Evolutionary conservation across 2,113 vertebrate species (phyloP).

Genomic region (Erinaceus europaeus): DNA sequence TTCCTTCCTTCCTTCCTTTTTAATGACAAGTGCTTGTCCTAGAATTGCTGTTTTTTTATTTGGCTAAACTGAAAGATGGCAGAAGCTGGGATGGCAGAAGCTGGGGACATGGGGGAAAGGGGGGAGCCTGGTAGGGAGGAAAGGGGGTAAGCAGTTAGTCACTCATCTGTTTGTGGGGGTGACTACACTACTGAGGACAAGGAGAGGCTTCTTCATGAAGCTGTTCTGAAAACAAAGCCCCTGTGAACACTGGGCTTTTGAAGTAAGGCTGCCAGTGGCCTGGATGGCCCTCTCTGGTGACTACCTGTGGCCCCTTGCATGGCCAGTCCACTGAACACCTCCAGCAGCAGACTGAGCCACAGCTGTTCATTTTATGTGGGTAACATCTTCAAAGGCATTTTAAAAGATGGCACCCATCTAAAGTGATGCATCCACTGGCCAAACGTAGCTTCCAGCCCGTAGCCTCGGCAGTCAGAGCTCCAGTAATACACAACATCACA

Average conservation of each 20-base stretch:
- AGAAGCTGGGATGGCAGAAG: not conserved
- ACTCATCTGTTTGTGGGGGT: not conserved
- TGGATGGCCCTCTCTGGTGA: not conserved
- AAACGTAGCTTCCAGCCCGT: not conserved
- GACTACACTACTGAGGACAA: too few species aligned
- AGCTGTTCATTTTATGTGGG: not conserved
- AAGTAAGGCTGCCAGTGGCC: too few species aligned
- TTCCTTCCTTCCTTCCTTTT: conserved; percentile 19
- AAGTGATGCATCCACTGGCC: not conserved
- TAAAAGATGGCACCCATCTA: not conserved
- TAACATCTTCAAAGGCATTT: not conserved
- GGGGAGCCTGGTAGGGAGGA: too few species aligned
- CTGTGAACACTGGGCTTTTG: too few species aligned
- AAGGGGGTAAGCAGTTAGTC: too few species aligned
- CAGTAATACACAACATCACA: not conserved
- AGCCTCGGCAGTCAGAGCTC: not conserved
- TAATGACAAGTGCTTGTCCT: conserved; percentile 56
- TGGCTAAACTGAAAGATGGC: conserved; percentile 5
- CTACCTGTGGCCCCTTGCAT: too few species aligned
- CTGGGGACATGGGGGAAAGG: not conserved
- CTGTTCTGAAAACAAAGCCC: too few species aligned
- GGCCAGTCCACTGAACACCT: too few species aligned
- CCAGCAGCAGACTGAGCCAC: too few species aligned
- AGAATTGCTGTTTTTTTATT: conserved; percentile 60
- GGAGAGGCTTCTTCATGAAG: too few species aligned